These are phyloP conservation scores for Setophaga coronata DNA, from an alignment of 2,113 vertebrate genomes.

Conservation along the genomic window DNA sequence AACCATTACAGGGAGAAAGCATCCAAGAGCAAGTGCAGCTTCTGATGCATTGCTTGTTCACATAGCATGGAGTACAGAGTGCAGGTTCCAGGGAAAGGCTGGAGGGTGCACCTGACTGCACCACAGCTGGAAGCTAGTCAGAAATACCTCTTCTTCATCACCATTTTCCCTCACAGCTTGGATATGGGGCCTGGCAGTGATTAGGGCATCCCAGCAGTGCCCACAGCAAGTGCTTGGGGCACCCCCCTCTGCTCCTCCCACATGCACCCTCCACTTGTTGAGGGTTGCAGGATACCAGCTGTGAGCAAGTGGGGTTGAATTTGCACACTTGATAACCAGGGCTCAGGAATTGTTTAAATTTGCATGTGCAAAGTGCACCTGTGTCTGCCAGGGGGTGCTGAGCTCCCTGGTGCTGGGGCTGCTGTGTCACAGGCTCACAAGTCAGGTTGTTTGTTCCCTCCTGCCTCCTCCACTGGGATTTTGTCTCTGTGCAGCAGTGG, in stretches of 20 bases:
- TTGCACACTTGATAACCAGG: background rate
- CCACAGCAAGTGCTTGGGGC: rapidly evolving
- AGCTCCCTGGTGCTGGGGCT: background rate
- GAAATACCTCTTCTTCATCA: background rate
- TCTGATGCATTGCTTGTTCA: background rate
- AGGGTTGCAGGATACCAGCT: background rate
- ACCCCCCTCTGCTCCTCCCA: background rate
- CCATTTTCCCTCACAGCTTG: background rate
- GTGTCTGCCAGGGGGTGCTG: background rate
- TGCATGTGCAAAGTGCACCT: background rate
- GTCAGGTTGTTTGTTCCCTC: background rate
- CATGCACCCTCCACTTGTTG: rapidly evolving
- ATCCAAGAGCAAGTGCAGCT: background rate
- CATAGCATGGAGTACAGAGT: rapidly evolving
- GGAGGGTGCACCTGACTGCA: background rate
- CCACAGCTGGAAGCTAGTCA: background rate
- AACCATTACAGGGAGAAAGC: background rate
- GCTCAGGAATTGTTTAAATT: background rate
- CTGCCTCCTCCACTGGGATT: background rate
- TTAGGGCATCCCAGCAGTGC: background rate
- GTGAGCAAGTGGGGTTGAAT: background rate
- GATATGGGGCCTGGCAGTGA: background rate
- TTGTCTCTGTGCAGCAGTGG: background rate
- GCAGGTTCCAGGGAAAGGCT: background rate
- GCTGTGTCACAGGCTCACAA: background rate